These are phyloP conservation scores for Triplophysa dalaica DNA, from an alignment of 2,113 vertebrate species.

Conservation along the genomic window DNA sequence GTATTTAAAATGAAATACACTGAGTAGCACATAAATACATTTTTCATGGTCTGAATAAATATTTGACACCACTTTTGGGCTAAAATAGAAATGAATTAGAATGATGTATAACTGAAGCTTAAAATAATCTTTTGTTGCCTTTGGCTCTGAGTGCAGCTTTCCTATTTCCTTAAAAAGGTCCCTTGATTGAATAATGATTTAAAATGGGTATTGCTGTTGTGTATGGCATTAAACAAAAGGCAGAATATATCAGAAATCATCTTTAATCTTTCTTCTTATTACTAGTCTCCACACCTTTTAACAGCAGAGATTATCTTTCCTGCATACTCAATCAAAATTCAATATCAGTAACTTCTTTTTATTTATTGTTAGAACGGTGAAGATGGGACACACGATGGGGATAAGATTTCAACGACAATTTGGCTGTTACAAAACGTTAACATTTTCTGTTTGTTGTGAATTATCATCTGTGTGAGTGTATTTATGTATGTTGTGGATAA, in stretches of 20 bases:
- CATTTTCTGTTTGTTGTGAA: neutral
- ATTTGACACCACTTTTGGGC: neutral
- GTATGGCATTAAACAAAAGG: neutral
- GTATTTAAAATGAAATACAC: neutral
- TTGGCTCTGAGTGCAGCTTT: slow-evolving; percentile 16
- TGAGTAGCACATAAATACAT: neutral
- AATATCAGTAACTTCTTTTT: neutral
- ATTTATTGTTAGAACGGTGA: neutral
- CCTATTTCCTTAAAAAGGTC: slow-evolving; percentile 14
- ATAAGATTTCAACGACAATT: slow-evolving; percentile 7
- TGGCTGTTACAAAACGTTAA: neutral
- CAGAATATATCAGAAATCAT: neutral
- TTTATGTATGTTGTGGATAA: slow-evolving; percentile 22
- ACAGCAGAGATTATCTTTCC: neutral
- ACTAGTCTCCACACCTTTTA: neutral
- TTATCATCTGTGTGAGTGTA: slow-evolving; percentile 35
- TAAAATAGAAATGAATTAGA: neutral
- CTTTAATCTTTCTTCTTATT: neutral
- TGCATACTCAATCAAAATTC: neutral
- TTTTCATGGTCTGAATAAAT: neutral
- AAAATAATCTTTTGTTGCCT: slow-evolving; percentile 30
- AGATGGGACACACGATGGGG: too few species aligned
- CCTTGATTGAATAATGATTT: slow-evolving; percentile 4
- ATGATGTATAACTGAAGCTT: slow-evolving; percentile 19
- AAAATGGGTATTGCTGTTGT: too few species aligned